A percentile compares a stretch with the other conserved stretches of the same genome.
Evolutionary conservation across 92 coral and sea anemone genomes (phyloP).

Genomic region (Palythoa caribaeorum): DNA sequence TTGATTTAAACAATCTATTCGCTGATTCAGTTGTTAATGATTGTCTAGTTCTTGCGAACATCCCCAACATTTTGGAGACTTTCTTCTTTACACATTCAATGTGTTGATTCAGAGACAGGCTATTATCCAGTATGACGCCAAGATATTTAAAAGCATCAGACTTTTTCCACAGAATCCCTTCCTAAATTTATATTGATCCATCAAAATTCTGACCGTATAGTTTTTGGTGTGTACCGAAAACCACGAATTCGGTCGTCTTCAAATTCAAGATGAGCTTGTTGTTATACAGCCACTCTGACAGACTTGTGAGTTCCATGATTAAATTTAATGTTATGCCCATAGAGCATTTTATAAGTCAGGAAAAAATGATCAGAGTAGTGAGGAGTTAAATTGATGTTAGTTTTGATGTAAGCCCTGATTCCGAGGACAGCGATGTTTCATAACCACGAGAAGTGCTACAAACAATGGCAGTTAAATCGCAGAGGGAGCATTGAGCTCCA

Average conservation of each 20-base stretch:
- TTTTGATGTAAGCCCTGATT: background rate
- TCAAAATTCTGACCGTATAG: background rate
- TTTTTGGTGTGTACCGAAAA: background rate
- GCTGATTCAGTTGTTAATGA: slow-evolving; percentile 40
- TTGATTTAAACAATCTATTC: slow-evolving; percentile 43
- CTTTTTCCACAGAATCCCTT: too few species aligned
- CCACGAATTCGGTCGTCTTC: slow-evolving; percentile 29
- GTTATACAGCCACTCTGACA: slow-evolving; percentile 17
- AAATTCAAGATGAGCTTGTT: background rate
- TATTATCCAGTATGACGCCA: too few species aligned
- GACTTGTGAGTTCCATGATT: slow-evolving; percentile 22
- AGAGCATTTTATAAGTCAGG: too few species aligned
- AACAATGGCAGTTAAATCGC: slow-evolving; percentile 3
- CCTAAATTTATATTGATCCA: too few species aligned
- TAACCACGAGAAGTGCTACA: background rate
- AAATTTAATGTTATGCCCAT: background rate
- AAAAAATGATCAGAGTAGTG: too few species aligned
- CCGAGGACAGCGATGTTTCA: background rate
- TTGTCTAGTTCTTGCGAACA: slow-evolving; percentile 8
- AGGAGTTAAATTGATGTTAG: too few species aligned
- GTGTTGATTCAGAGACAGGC: too few species aligned
- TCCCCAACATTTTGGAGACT: too few species aligned
- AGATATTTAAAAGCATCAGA: too few species aligned
- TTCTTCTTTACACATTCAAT: too few species aligned
- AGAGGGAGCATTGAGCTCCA: slow-evolving; percentile 10